Conservation (phyloP, 2,113 vertebrate genomes). For the Apistogramma diplotaenia region DNA sequence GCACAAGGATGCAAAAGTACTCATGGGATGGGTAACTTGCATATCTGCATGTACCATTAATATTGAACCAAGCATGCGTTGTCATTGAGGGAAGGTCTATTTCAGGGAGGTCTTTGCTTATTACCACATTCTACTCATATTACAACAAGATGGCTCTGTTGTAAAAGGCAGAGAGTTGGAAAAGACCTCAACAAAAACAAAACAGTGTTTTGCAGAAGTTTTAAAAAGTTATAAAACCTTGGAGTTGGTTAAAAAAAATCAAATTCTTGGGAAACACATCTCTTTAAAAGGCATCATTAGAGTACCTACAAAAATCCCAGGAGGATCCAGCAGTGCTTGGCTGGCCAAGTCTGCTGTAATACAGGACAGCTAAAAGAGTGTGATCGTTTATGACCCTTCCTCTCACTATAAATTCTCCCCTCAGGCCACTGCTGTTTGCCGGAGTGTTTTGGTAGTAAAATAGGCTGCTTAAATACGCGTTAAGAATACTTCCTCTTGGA, state of each 20-base stretch:
- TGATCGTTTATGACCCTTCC: slow-evolving; percentile 25
- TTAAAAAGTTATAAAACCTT: neutral
- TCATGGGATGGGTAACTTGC: neutral
- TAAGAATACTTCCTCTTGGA: slow-evolving; percentile 38
- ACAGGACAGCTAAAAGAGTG: slow-evolving; percentile 8
- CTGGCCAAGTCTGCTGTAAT: neutral
- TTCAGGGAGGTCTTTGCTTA: neutral
- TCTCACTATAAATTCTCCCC: slow-evolving; percentile 18
- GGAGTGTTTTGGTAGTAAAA: slow-evolving; percentile 43
- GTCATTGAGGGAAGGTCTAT: neutral
- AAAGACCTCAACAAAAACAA: neutral
- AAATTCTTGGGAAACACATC: neutral
- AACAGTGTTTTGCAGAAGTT: neutral
- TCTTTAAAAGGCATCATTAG: neutral
- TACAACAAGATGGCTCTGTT: neutral
- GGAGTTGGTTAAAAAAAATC: neutral
- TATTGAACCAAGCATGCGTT: neutral
- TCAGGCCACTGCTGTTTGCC: neutral
- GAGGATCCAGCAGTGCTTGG: neutral
- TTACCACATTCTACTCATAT: neutral
- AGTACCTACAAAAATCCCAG: neutral
- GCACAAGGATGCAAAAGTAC: neutral
- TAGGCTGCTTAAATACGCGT: slow-evolving; percentile 48
- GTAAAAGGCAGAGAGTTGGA: neutral
- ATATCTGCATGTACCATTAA: neutral